Evolutionary conservation across 2,113 vertebrate genomes (phyloP), one percentile per base, ranked within the genome.

Genomic region (Salvelinus alpinus): DNA sequence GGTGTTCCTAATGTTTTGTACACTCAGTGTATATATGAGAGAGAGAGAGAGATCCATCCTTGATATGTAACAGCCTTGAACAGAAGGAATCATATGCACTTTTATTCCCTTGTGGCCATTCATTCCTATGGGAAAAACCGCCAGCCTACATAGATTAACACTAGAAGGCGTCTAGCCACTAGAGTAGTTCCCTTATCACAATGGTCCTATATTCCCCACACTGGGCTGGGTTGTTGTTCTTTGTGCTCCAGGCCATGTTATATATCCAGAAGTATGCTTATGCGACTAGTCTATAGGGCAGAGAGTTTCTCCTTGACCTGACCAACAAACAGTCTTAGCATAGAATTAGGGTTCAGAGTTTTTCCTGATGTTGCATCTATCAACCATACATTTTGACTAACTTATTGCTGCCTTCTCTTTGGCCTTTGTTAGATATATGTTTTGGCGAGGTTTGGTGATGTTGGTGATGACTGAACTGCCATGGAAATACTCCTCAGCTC

Each of bases 391-490:
- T 51, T 51, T 48, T 51, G 48, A 51, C 12, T 51, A 51, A 13
- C 34, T 34, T 34, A 34, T 34, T 34, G 6, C 34, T 34, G 34
- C 34, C 34, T 12, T 14, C 48, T 51, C 13, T 11, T 51, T 51
- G 48, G 13, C 48, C 12, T 51, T 51, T 48, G 11, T 59, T 20
- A 20, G 57, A 18, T 60, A 34, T 34, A n/a, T 60, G 20, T 60
- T 44, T 5, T 25, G 67, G 9, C 18, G 72, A 47, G 22, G 70
- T 69, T 1, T 74, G 78, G 85, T 77, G 62, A 81, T 88, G 72
- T 64, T 27, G 65, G 60, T 51, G 82, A 73, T 85, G 81, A 85
- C 70, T 31, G 64, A 73, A 75, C 83, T 88, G 82, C 84, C 82
- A 73, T 86, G 70, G 34, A 85, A 79, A 85, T 87, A 62, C 75